Evolutionary conservation across 2,113 vertebrate genomes (phyloP).

Genomic region (Xiphophorus hellerii): DNA sequence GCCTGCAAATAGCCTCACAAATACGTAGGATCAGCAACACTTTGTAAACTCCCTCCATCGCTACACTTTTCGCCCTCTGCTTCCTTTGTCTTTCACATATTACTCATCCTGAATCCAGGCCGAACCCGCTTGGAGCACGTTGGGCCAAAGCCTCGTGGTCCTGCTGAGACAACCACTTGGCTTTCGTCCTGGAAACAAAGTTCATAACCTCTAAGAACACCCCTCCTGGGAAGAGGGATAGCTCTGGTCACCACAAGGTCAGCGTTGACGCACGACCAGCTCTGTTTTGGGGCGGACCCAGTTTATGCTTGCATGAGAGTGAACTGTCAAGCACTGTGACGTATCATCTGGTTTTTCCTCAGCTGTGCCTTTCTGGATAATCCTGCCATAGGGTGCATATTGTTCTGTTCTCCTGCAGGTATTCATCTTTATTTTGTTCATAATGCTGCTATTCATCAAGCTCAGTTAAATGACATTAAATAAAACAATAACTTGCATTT

Average conservation of each 20-base stretch:
- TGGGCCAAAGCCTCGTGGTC: slow-evolving; percentile 40
- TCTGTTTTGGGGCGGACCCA: slow-evolving; percentile 51
- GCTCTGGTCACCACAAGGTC: slow-evolving; percentile 62
- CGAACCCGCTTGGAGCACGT: slow-evolving; percentile 49
- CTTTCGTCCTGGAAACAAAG: slow-evolving; percentile 49
- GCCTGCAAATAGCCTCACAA: background rate
- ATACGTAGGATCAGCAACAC: background rate
- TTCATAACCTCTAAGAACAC: slow-evolving; percentile 22
- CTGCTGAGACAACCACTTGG: slow-evolving; percentile 59
- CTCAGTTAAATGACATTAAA: slow-evolving; percentile 3
- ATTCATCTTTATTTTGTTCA: slow-evolving; percentile 2
- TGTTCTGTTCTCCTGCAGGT: slow-evolving; percentile 5
- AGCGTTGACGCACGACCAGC: slow-evolving; percentile 54
- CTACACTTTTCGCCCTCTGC: slow-evolving; percentile 12
- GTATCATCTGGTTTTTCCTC: slow-evolving; percentile 38
- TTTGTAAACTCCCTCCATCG: slow-evolving; percentile 2
- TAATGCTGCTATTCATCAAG: background rate
- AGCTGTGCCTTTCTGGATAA: background rate
- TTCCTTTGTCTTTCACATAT: slow-evolving; percentile 38
- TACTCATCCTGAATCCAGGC: slow-evolving; percentile 27
- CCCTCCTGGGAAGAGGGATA: slow-evolving; percentile 44
- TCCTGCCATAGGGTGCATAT: background rate
- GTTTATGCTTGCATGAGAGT: slow-evolving; percentile 32
- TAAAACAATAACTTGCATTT: slow-evolving; percentile 6
- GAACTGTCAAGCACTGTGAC: slow-evolving; percentile 30